Evolutionary conservation across 2,797 vertebrate species (phyloP).

Genomic region (Silurus lanzhouensis): DNA sequence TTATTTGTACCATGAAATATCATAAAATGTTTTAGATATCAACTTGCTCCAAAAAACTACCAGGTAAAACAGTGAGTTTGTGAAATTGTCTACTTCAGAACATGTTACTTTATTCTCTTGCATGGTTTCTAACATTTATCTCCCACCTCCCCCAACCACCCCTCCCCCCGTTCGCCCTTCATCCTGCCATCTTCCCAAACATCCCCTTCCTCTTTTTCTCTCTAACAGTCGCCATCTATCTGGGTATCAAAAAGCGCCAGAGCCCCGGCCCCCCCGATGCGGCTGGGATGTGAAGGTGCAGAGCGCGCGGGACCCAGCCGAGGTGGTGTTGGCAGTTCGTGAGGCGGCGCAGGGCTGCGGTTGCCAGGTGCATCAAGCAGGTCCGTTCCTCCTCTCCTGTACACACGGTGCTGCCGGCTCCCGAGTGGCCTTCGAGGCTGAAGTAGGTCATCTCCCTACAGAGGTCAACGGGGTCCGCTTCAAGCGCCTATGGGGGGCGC

Average conservation of each 20-base stretch:
- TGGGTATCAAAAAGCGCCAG: slow-evolving; percentile 92
- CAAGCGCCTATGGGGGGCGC: slow-evolving; percentile 84
- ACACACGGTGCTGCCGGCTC: slow-evolving; percentile 80
- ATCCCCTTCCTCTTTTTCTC: background rate
- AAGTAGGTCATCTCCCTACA: slow-evolving; percentile 86
- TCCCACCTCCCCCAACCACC: background rate
- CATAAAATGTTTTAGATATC: slow-evolving; percentile 1
- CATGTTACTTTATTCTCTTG: slow-evolving; percentile 2
- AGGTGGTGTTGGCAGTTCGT: slow-evolving; percentile 83
- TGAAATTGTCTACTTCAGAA: background rate
- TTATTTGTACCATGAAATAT: background rate
- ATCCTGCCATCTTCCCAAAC: slow-evolving; percentile 63
- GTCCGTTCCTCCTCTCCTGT: slow-evolving; percentile 88
- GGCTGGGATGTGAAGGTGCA: slow-evolving; percentile 86
- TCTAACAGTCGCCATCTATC: slow-evolving; percentile 88
- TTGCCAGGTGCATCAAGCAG: slow-evolving; percentile 83
- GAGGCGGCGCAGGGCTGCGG: slow-evolving; percentile 82
- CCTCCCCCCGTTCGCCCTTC: background rate
- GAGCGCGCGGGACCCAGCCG: slow-evolving; percentile 76
- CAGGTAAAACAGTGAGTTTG: background rate
- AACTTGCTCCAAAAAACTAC: background rate
- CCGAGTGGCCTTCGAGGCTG: slow-evolving; percentile 85
- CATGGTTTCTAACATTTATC: slow-evolving; percentile 1
- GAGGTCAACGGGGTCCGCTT: slow-evolving; percentile 85
- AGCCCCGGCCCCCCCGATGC: slow-evolving; percentile 90